These are phyloP conservation scores for Eurystomus gularis DNA, from an alignment of 2,113 vertebrate genomes.

Conservation along the genomic window DNA sequence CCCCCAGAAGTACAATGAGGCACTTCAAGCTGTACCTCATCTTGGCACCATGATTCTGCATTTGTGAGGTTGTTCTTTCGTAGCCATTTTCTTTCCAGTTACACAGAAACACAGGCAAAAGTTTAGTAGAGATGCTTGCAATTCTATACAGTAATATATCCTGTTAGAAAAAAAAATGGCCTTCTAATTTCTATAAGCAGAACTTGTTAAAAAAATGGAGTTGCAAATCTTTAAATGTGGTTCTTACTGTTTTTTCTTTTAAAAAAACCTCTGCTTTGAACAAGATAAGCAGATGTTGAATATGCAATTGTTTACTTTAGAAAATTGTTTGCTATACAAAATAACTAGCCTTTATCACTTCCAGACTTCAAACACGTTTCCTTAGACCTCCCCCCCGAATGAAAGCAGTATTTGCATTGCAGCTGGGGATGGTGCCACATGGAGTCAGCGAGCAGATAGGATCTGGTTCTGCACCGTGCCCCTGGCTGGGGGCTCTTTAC, in stretches of 20 bases:
- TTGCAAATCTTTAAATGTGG: neutral
- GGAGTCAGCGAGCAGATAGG: neutral
- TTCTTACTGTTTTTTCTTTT: neutral
- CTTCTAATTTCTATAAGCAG: neutral
- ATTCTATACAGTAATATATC: neutral
- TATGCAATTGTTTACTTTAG: neutral
- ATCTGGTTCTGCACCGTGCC: neutral
- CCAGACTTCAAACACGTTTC: neutral
- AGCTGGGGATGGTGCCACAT: neutral
- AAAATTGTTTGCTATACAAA: neutral
- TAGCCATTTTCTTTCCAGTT: neutral
- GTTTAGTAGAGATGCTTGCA: neutral
- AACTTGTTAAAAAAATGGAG: neutral
- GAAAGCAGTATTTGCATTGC: neutral
- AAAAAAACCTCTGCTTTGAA: neutral
- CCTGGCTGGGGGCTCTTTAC: neutral
- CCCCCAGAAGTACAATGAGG: neutral
- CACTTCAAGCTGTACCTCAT: neutral
- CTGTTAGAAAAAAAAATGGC: neutral
- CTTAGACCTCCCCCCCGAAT: neutral
- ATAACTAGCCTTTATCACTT: neutral
- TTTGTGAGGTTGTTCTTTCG: neutral
- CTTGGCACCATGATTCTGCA: accelerated
- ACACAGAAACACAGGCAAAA: neutral
- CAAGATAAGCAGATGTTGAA: neutral